Conservation (phyloP, 1,140 invertebrate genomes). For the Oedothorax gibbosus region DNA sequence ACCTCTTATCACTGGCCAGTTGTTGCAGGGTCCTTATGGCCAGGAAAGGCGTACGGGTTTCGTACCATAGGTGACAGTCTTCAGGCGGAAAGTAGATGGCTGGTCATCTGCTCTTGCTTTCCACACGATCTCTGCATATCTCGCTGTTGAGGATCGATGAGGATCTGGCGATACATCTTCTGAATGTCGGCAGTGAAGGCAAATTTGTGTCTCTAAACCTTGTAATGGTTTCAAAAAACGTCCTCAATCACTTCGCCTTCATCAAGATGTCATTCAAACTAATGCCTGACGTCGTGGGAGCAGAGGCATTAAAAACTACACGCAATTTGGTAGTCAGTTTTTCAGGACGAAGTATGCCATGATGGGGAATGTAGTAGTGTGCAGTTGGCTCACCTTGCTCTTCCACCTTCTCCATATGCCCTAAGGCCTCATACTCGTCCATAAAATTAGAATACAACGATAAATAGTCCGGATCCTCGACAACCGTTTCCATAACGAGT, state of each 20-base stretch:
- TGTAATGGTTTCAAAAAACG: background rate
- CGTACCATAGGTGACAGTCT: background rate
- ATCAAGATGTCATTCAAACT: background rate
- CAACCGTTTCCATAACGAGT: background rate
- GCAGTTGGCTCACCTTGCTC: background rate
- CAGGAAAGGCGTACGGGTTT: background rate
- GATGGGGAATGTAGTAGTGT: slow-evolving; percentile 10
- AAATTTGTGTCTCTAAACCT: background rate
- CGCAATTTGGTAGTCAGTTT: background rate
- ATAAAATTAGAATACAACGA: slow-evolving; percentile 13
- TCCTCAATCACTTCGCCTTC: background rate
- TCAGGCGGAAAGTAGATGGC: background rate
- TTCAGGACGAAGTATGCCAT: background rate
- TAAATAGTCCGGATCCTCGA: background rate
- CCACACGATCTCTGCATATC: background rate
- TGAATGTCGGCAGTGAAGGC: background rate
- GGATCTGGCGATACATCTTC: slow-evolving; percentile 5
- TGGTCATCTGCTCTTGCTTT: background rate
- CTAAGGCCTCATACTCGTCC: background rate
- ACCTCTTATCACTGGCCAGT: background rate
- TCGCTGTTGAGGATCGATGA: background rate
- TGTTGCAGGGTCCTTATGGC: background rate
- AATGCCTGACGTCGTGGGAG: background rate
- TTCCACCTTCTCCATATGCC: background rate
- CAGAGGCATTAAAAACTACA: background rate